Conservation (phyloP, 2,113 vertebrate species). For the Serilophus lunatus region DNA sequence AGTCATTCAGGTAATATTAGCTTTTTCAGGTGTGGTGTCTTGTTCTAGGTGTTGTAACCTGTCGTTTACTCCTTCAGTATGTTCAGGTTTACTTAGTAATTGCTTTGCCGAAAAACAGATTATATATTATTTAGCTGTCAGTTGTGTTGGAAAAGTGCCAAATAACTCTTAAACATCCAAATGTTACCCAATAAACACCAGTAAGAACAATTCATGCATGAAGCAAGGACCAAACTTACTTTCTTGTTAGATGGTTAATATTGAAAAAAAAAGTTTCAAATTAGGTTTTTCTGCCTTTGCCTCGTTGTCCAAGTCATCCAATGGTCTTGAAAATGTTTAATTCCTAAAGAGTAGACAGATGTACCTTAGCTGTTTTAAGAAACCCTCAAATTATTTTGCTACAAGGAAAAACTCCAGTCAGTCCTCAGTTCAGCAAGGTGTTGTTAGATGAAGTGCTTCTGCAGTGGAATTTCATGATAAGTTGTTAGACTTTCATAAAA, state of each 20-base stretch:
- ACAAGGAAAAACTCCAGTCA: background rate
- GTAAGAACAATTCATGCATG: background rate
- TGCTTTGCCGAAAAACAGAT: slow-evolving; percentile 72
- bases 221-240: background rate
- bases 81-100: slow-evolving; percentile 63
- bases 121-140: slow-evolving; percentile 75
- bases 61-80: slow-evolving; percentile 23
- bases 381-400: background rate
- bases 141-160: slow-evolving; percentile 43
- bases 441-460: background rate
- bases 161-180: slow-evolving; percentile 21
- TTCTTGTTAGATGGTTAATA: background rate
- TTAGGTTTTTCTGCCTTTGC: background rate
- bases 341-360: background rate
- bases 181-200: slow-evolving; percentile 27
- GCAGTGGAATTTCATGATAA: background rate
- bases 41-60: slow-evolving; percentile 66
- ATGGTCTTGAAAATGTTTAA: background rate
- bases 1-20: slow-evolving; percentile 61
- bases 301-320: background rate
- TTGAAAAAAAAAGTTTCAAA: background rate
- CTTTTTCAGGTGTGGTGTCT: slow-evolving; percentile 71
- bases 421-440: background rate
- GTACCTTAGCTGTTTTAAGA: background rate
- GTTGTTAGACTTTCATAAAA: background rate